Evolutionary conservation across 1,140 invertebrate genomes (phyloP).

Genomic region (Bradynema listronoti): DNA sequence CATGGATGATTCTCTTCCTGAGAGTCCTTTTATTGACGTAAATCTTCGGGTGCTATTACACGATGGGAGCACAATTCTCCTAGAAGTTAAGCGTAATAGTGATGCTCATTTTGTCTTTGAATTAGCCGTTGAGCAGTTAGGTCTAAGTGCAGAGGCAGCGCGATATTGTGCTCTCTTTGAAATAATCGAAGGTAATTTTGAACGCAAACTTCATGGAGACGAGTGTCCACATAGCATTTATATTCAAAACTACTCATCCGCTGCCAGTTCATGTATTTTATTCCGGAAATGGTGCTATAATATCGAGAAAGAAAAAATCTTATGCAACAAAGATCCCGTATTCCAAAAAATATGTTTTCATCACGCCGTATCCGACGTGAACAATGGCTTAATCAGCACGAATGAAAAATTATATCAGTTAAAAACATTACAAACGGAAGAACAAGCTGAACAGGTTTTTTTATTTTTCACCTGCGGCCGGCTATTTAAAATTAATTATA

Average conservation of each 20-base stretch:
- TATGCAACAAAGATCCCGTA: conserved; percentile 35
- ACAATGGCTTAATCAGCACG: conserved; percentile 37
- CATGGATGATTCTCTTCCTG: conserved; percentile 47
- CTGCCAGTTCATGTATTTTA: conserved; percentile 85
- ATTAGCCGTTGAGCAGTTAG: conserved; percentile 64
- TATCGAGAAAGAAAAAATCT: conserved; percentile 29
- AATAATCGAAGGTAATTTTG: conserved; percentile 70
- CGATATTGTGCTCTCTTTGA: conserved; percentile 85
- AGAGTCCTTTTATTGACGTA: conserved; percentile 65
- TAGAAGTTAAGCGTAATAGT: conserved; percentile 81
- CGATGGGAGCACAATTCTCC: conserved; percentile 79
- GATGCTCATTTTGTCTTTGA: conserved; percentile 83
- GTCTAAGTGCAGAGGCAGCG: conserved; percentile 73
- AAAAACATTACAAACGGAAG: conserved; percentile 54
- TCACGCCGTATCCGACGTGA: conserved; percentile 51
- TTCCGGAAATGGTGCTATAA: conserved; percentile 90
- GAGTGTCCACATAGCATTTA: conserved; percentile 95
- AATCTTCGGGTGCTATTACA: conserved; percentile 79
- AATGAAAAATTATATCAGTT: conserved; percentile 51
- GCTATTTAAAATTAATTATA: too few species aligned
- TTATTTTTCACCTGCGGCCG: too few species aligned
- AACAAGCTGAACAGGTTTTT: conserved; percentile 36
- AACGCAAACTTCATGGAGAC: conserved; percentile 81
- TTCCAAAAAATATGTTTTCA: conserved; percentile 50
- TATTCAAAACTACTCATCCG: conserved; percentile 98